Evolutionary conservation across 2,797 vertebrate genomes (phyloP).

Genomic region (Sebastes umbrosus): DNA sequence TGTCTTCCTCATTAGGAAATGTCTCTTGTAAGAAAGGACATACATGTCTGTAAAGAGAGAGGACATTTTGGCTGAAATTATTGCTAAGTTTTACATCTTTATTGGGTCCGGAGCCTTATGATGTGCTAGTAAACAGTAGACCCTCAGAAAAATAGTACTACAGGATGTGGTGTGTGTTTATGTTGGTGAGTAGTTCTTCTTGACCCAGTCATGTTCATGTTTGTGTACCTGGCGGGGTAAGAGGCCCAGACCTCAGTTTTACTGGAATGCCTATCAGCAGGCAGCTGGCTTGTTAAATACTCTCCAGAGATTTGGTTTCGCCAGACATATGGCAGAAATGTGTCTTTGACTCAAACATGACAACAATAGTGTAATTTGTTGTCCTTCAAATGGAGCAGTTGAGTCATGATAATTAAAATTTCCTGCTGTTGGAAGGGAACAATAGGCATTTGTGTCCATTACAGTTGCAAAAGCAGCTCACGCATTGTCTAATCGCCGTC

Average conservation of each 20-base stretch:
- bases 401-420: constrained; percentile 28
- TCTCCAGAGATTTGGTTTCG: constrained; percentile 9
- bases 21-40: not conserved
- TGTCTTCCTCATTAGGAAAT: constrained; percentile 1
- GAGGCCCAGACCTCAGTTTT: constrained; percentile 40
- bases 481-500: not conserved
- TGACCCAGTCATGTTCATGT: constrained; percentile 19
- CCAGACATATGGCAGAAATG: constrained; percentile 32
- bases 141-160: not conserved
- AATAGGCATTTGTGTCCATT: not conserved
- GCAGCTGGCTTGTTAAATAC: constrained; percentile 61
- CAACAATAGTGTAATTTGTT: constrained; percentile 29
- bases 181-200: not conserved
- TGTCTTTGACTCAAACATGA: constrained; percentile 22
- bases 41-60: not conserved
- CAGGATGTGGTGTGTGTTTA: not conserved
- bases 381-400: constrained; percentile 8
- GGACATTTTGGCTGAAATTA: not conserved
- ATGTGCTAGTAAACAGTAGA: not conserved
- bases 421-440: constrained; percentile 17
- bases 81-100: not conserved
- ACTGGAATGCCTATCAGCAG: constrained; percentile 54
- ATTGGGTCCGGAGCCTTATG: not conserved
- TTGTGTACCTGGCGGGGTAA: constrained; percentile 39
- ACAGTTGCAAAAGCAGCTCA: not conserved